These are phyloP conservation scores for Chrysina gloriosa DNA, from an alignment of 2,888 invertebrate genomes.

Conservation along the genomic window DNA sequence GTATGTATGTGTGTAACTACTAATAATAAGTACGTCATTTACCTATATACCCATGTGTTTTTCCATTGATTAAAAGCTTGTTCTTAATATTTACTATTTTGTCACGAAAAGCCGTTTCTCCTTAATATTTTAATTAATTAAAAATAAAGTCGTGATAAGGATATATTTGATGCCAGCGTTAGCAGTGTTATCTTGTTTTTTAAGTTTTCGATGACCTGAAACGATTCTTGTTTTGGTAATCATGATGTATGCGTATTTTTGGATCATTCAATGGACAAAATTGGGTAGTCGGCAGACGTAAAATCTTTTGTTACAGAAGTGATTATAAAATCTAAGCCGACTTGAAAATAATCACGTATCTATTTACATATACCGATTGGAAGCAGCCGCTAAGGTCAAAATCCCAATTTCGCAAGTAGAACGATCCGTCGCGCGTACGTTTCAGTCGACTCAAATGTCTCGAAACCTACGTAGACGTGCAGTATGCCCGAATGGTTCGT, in stretches of 20 bases:
- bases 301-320: neutral
- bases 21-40: no score
- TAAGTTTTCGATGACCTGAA: slow-evolving; percentile 34
- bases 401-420: no score
- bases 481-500: no score
- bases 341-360: neutral
- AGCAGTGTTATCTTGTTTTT: slow-evolving; percentile 37
- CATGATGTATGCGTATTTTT: slow-evolving; percentile 1
- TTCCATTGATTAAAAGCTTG: no score
- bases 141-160: slow-evolving; percentile 5
- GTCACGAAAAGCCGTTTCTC: neutral
- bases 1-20: neutral
- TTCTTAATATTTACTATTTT: no score
- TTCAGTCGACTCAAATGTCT: no score
- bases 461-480: no score
- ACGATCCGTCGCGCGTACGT: no score
- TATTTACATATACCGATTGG: neutral
- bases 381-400: no score
- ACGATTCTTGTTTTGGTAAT: slow-evolving; percentile 27
- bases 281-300: neutral
- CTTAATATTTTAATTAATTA: slow-evolving; percentile 12
- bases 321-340: slow-evolving; percentile 1
- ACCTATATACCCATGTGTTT: no score
- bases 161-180: slow-evolving; percentile 20
- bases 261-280: slow-evolving; percentile 11